These are phyloP conservation scores for Poicephalus gulielmi DNA, from an alignment of 2,113 vertebrate genomes.

Conservation along the genomic window DNA sequence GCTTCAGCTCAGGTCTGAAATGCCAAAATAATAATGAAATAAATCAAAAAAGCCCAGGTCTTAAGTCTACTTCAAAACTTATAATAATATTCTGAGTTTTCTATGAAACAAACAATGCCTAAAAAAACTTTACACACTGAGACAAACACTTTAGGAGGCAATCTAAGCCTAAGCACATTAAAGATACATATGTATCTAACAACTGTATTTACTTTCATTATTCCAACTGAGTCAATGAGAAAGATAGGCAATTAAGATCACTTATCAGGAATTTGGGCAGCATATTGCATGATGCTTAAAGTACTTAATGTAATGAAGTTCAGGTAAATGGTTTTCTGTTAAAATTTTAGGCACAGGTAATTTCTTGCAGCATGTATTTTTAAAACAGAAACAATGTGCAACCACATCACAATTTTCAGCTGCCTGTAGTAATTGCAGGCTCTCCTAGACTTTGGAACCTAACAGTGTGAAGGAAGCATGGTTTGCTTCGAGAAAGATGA, in stretches of 20 bases:
- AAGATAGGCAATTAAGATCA: neutral
- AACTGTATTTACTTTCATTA: neutral
- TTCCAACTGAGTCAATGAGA: neutral
- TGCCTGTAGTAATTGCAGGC: neutral
- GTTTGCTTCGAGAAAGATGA: neutral
- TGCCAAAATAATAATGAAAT: slow-evolving; percentile 51
- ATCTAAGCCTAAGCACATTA: neutral
- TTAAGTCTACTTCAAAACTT: slow-evolving; percentile 21
- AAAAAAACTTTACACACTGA: neutral
- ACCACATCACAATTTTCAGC: neutral
- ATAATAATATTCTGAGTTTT: neutral
- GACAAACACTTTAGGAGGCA: neutral
- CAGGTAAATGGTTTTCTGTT: slow-evolving; percentile 13
- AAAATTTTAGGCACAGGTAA: neutral
- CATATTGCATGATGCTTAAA: neutral
- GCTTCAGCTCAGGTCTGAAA: slow-evolving; percentile 29
- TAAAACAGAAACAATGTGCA: neutral
- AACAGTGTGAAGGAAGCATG: neutral
- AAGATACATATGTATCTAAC: neutral
- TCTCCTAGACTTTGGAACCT: neutral
- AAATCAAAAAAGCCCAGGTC: neutral
- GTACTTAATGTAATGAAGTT: slow-evolving; percentile 27
- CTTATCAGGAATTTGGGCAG: slow-evolving; percentile 2
- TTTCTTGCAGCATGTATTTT: neutral
- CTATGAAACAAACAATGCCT: neutral